A percentile compares a stretch with the other conserved stretches of the same genome.
phyloP scores from a whole-genome alignment of 2,113 vertebrate genomes.

The Brachyhypopomus occidentalis region DNA sequence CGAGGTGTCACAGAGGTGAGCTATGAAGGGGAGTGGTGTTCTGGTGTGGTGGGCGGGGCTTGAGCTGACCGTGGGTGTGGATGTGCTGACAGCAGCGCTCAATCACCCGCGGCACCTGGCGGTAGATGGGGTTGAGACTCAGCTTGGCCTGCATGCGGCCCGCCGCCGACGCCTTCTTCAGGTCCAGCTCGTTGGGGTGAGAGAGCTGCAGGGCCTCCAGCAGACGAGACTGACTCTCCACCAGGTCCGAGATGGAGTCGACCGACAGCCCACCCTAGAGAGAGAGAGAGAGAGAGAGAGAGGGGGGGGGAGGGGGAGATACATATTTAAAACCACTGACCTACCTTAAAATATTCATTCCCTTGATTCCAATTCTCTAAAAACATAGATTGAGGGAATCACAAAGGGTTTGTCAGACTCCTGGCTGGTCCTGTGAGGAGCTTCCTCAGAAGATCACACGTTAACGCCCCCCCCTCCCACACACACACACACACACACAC shows the following conservation, averaged over 20 bases:
- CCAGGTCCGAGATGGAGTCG: constrained; percentile 87
- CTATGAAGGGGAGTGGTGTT: not conserved
- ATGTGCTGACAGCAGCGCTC: constrained; percentile 90
- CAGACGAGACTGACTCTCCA: constrained; percentile 82
- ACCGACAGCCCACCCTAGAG: constrained; percentile 85
- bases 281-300: not conserved
- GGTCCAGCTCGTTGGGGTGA: constrained; percentile 82
- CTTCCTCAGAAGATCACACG: no score
- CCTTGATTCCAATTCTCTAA: no score
- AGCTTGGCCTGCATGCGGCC: constrained; percentile 73
- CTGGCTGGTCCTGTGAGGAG: no score
- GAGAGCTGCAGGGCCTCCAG: constrained; percentile 91
- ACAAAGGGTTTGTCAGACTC: no score
- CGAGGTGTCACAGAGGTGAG: no score
- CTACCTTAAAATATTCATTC: no score
- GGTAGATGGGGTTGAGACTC: constrained; percentile 89
- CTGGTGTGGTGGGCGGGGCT: not conserved
- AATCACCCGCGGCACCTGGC: constrained; percentile 87
- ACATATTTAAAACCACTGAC: not conserved
- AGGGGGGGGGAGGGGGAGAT: not conserved
- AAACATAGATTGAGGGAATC: no score
- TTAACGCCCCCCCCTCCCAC: not conserved
- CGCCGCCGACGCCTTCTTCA: constrained; percentile 68
- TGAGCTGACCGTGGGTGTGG: constrained; percentile 77
- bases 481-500: no score